phyloP scores from a whole-genome alignment of 2,113 vertebrate genomes.

The Isichthys henryi region DNA sequence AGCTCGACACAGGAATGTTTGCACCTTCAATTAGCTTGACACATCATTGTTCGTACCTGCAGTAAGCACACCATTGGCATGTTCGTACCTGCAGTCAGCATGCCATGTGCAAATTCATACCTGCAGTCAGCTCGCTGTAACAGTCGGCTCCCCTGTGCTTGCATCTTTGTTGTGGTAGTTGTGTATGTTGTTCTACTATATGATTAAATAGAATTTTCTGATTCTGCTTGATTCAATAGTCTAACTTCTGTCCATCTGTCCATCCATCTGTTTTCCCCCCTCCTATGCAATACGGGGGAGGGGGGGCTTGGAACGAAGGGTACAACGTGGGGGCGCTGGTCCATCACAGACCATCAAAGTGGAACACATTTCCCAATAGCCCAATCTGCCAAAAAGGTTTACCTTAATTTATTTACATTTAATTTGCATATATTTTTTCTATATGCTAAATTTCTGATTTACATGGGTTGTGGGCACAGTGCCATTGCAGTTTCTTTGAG shows the following conservation, averaged over 20 bases:
- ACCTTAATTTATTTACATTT: conserved; percentile 4
- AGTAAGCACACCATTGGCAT: no score
- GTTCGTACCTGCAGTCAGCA: no score
- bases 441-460: neutral
- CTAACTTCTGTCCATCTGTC: neutral
- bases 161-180: neutral
- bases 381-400: neutral
- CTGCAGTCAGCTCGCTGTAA: neutral
- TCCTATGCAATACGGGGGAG: neutral
- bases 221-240: neutral
- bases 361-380: neutral
- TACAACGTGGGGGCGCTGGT: neutral
- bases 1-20: no score
- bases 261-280: neutral
- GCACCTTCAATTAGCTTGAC: no score
- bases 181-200: neutral
- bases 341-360: neutral
- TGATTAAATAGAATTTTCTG: neutral
- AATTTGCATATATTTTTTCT: neutral
- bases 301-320: neutral
- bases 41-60: neutral
- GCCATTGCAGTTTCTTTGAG: neutral
- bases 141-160: neutral
- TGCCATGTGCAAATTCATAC: no score
- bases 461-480: neutral